Base-by-base conservation (phyloP, 2,888 invertebrate genomes). In the Leptinotarsa haldemani region DNA sequence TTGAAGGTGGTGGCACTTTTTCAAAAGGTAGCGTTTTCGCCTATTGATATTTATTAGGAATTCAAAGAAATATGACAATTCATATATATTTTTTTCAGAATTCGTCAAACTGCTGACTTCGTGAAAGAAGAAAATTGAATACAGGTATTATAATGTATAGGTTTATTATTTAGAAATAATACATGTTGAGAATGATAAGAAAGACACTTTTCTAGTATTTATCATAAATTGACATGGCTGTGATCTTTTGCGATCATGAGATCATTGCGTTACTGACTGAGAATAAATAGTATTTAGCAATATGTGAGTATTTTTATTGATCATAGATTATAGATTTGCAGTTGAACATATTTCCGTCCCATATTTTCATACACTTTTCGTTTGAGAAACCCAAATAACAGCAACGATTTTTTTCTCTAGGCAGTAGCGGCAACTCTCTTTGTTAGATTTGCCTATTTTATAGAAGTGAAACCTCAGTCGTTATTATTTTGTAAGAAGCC, bases 51-150 rank as follows among this genome's bases (percentile, higher is more conserved):
- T 9, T 40, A 9, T 40, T 40, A 40, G 9, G 2, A 40, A 40
- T 40, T 40, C 9, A 40, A 40, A 40, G 12, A 9, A 40, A 40
- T 40, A 40, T 9, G 9, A 40, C 50, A 50, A 13, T 53, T 58
- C 18, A 47, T 66, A 50, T 58, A 69, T 69, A 73, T 71, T 40
- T 63, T 77, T 74, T 80, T 52, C 78, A 81, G 80, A 81, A 71
- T 81, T 80, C 53, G 73, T 75, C 5, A 79, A 79, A 65, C 63
- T 80, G 65, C 61, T 81, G 71, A 75, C 74, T 25, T 78, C 77
- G 3, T 77, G 75, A 78, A 63, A 16, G 46, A 46, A 66, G n/a
- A 30, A 46, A 68, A 30, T 30, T 15, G 18, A 56, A 16, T n/a
- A 22, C 20, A 46, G 56, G 61, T 61, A 61, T 61, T 61, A 61